Conservation (phyloP, 2,888 invertebrate genomes). For the Panzeria rudis region DNA sequence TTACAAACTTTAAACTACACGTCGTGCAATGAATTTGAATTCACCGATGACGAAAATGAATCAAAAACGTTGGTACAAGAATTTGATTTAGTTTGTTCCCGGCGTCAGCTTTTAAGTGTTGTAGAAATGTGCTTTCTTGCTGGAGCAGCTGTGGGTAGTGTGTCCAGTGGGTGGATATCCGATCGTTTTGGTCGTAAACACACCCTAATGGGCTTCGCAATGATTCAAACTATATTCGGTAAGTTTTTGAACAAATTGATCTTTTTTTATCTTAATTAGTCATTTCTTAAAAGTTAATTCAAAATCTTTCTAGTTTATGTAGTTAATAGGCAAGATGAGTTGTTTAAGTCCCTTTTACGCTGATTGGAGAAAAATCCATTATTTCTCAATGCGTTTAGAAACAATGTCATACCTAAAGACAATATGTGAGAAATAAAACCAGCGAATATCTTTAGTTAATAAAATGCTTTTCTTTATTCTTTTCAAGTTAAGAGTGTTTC, state of each 20-base stretch:
- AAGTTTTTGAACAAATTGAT: slow-evolving; percentile 75
- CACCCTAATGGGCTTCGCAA: slow-evolving; percentile 86
- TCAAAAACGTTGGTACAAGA: slow-evolving; percentile 86
- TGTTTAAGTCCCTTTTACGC: too few relatives aligned
- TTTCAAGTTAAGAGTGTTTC: too few relatives aligned
- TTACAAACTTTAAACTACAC: slow-evolving; percentile 71
- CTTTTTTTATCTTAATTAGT: too few relatives aligned
- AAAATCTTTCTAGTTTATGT: too few relatives aligned
- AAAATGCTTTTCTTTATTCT: too few relatives aligned
- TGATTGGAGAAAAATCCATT: too few relatives aligned
- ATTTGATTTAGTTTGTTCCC: slow-evolving; percentile 86
- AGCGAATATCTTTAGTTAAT: too few relatives aligned
- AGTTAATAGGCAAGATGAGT: too few relatives aligned
- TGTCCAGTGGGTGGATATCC: slow-evolving; percentile 87
- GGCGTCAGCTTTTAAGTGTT: slow-evolving; percentile 85
- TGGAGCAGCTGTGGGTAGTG: slow-evolving; percentile 87
- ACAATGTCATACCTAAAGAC: too few relatives aligned
- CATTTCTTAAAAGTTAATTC: too few relatives aligned
- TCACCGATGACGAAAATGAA: slow-evolving; percentile 68
- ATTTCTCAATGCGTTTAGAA: too few relatives aligned
- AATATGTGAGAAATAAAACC: too few relatives aligned
- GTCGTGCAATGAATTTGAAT: slow-evolving; percentile 82
- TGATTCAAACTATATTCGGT: slow-evolving; percentile 85
- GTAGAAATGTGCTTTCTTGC: slow-evolving; percentile 88
- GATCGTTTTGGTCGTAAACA: slow-evolving; percentile 88